These are phyloP conservation scores for Campodea augens DNA, from an alignment of 1,140 invertebrate species.

Conservation along the genomic window DNA sequence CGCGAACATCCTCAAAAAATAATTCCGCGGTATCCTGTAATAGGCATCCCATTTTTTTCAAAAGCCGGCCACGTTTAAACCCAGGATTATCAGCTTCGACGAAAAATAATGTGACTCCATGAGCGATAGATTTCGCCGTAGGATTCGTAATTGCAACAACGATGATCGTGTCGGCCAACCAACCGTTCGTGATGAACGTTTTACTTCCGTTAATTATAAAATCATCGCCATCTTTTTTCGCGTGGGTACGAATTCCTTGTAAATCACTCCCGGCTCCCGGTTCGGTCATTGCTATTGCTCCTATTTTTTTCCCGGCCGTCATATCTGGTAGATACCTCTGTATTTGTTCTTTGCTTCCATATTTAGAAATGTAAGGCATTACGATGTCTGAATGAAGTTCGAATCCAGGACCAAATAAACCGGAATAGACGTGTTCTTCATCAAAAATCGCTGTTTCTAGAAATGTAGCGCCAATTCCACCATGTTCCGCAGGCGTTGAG, in stretches of 20 bases:
- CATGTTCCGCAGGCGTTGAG: constrained; percentile 22
- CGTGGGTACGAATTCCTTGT: constrained; percentile 27
- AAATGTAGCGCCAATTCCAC: constrained; percentile 27
- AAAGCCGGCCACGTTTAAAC: constrained; percentile 26
- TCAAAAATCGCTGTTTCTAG: constrained; percentile 24
- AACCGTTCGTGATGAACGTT: constrained; percentile 30
- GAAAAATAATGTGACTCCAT: constrained; percentile 29
- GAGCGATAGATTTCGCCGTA: constrained; percentile 24
- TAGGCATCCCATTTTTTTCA: constrained; percentile 29
- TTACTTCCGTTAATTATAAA: constrained; percentile 31
- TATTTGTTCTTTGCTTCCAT: constrained; percentile 27
- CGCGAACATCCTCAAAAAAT: constrained; percentile 30
- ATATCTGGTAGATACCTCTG: constrained; percentile 27
- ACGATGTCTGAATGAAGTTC: constrained; percentile 29
- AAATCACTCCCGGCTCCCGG: constrained; percentile 30
- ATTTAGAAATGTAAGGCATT: constrained; percentile 29
- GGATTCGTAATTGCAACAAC: constrained; percentile 29
- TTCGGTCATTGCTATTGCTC: constrained; percentile 30
- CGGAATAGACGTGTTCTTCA: constrained; percentile 29
- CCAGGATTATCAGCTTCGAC: constrained; percentile 28
- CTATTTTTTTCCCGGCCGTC: constrained; percentile 25
- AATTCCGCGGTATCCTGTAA: constrained; percentile 30
- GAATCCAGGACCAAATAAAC: constrained; percentile 27
- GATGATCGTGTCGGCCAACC: constrained; percentile 26
- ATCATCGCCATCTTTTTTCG: constrained; percentile 26